Conservation (phyloP, 2,113 vertebrate genomes). For the Crocuta crocuta region DNA sequence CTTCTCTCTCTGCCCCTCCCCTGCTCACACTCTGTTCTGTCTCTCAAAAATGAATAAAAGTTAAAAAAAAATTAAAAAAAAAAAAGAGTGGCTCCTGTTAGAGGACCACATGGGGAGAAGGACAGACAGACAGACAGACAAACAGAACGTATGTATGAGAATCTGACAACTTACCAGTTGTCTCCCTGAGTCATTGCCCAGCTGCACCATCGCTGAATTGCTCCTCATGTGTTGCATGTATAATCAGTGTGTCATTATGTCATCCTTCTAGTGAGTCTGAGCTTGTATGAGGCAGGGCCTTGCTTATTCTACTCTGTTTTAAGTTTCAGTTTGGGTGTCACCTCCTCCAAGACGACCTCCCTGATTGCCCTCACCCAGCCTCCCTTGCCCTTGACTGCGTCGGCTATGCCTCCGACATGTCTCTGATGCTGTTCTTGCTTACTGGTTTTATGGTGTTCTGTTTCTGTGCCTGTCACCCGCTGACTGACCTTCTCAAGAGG, state of each 20-base stretch:
- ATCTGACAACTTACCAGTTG: neutral
- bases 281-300: neutral
- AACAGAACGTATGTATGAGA: neutral
- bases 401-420: neutral
- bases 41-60: no score
- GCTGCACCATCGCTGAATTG: neutral
- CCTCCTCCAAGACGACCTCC: neutral
- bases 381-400: neutral
- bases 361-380: neutral
- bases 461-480: neutral
- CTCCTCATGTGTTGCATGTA: neutral
- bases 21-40: no score
- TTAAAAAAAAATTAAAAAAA: no score
- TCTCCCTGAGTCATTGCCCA: neutral
- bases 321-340: neutral
- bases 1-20: no score
- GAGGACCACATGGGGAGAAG: neutral
- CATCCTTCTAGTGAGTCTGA: neutral
- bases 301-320: neutral
- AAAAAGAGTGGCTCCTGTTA: neutral
- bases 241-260: neutral
- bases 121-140: neutral
- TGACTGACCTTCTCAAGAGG: neutral
- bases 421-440: neutral
- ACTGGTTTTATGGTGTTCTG: neutral